A percentile compares a stretch with the other conserved stretches of the same genome.
Conservation (phyloP, 1,140 invertebrate genomes). For the Drosophila arawakana region DNA sequence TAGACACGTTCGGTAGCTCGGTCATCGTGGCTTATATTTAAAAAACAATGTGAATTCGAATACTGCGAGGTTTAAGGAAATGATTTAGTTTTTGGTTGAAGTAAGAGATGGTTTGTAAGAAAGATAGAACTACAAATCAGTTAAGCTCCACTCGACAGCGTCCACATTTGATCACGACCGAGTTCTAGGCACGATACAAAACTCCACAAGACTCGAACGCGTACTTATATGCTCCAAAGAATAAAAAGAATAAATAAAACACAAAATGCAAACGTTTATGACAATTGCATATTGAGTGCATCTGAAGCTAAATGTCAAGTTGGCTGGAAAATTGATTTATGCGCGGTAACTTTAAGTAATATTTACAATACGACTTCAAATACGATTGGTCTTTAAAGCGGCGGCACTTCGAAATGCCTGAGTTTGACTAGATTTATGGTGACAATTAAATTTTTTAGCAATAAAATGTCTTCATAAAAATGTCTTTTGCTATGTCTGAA, state of each 20-base stretch:
- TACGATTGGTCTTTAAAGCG: background rate
- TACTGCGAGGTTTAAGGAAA: background rate
- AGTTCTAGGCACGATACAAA: constrained; percentile 40
- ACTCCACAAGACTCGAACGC: constrained; percentile 30
- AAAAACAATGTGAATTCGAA: no score
- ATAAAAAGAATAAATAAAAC: constrained; percentile 28
- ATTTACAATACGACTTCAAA: constrained; percentile 54
- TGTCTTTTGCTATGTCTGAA: background rate
- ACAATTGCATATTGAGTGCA: constrained; percentile 60
- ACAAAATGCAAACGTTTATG: constrained; percentile 57
- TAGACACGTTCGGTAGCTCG: constrained; percentile 27
- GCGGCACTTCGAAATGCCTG: constrained; percentile 3
- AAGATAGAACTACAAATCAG: no score
- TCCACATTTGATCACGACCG: constrained; percentile 64
- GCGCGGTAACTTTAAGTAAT: constrained; percentile 38
- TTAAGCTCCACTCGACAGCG: background rate
- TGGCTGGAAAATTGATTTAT: constrained; percentile 64
- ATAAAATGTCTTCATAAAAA: constrained; percentile 61
- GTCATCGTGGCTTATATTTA: background rate
- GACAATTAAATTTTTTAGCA: constrained; percentile 61
- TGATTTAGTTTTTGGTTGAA: no score
- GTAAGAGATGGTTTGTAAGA: no score
- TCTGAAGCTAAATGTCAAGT: constrained; percentile 66
- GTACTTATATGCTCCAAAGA: background rate
- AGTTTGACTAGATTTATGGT: constrained; percentile 40